Base-by-base conservation (phyloP, 1,140 invertebrate genomes). In the Apis laboriosa region DNA sequence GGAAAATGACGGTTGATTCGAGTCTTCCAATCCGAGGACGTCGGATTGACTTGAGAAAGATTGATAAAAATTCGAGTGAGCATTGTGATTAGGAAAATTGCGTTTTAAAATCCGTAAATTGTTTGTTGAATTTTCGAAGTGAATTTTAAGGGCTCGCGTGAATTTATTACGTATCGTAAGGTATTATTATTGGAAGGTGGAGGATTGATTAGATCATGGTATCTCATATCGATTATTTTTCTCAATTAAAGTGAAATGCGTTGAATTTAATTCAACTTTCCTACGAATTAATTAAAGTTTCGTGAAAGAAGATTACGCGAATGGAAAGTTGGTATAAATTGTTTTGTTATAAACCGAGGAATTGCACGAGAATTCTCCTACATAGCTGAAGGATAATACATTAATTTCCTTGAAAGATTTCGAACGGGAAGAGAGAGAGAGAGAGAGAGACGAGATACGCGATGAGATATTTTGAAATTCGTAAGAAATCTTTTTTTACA, bases 231-330 rank as follows among this genome's bases (percentile, higher is more conserved):
- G 8, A 55, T 51, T 1, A 49, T 34, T 72, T 72, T 21, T 63
- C 24, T 63, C 61, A 28, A 28, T n/a, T 63, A 13, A 28, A 13
- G 13, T 9, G 24, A n/a, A 17, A 53, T 56, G 19, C 21, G 55
- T 67, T 34, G 19, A 77, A 67, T 19, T 77, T 66, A 66, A 77
- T 77, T 77, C n/a, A 66, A 64, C 61, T 77, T 67, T 4, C 43
- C 19, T 15, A 17, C 51, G 0, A 24, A 77, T 55, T 77, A 77
- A 55, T 77, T 67, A 67, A 77, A 56, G 28, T 77, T 67, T 21
- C 19, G 9, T 15, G 17, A 66, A 43, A 43, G 63, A 28, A 15
- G 75, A 66, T 77, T 67, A 55, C 63, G 15, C 2, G 28, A 67
- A 56, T 21, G 24, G 67, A 77, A 43, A 72, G 70, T 43, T 56